These are phyloP conservation scores for Paralichthys olivaceus DNA, from an alignment of 2,113 vertebrate genomes.

Conservation along the genomic window DNA sequence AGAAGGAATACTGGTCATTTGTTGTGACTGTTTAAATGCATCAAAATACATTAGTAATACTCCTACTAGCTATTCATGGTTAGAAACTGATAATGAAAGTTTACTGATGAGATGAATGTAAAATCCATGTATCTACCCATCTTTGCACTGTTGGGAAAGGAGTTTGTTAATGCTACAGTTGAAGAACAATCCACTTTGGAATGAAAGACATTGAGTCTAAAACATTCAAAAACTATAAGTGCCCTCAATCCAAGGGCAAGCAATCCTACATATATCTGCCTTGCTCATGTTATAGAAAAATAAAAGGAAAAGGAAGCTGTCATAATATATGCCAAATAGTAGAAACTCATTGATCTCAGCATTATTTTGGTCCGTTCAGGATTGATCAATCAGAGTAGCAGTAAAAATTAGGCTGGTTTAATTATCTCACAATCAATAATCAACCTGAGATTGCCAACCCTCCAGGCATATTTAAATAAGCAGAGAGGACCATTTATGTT, in stretches of 20 bases:
- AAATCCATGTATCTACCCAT: background rate
- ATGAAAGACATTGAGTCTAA: too few relatives aligned
- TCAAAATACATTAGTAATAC: slow-evolving; percentile 30
- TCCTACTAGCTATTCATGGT: slow-evolving; percentile 10
- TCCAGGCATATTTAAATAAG: background rate
- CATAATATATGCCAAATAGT: background rate
- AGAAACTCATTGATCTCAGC: background rate
- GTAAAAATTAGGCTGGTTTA: background rate
- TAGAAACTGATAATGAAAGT: slow-evolving; percentile 28
- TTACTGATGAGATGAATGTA: slow-evolving; percentile 23
- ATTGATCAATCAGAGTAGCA: background rate
- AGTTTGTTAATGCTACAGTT: too few relatives aligned
- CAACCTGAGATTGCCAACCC: background rate
- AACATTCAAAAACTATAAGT: background rate
- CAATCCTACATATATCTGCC: background rate
- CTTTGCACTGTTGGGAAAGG: background rate
- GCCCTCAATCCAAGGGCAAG: too few relatives aligned
- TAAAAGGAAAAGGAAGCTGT: background rate
- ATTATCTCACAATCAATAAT: background rate
- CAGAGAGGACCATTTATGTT: background rate
- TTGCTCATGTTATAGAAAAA: background rate
- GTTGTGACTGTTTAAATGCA: slow-evolving; percentile 11
- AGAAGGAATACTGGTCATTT: slow-evolving; percentile 17
- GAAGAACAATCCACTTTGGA: too few relatives aligned
- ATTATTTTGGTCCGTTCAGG: background rate